These are phyloP conservation scores for Thymelicus lineola DNA, from an alignment of 2,888 invertebrate species.

Conservation along the genomic window DNA sequence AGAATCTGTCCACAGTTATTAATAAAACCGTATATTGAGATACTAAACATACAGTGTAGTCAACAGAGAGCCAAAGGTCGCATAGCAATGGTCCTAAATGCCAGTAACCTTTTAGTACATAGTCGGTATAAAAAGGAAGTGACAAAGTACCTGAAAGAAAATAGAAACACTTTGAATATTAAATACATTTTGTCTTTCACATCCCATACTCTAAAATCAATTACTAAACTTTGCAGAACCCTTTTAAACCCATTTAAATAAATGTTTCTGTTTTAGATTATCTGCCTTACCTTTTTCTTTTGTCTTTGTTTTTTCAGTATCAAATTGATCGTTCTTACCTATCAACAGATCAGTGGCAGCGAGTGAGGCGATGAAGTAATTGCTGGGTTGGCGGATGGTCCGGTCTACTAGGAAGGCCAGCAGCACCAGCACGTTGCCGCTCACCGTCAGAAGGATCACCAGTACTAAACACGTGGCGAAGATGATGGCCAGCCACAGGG, in stretches of 20 bases:
- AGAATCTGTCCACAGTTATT: constrained; percentile 99
- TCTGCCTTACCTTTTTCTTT: no score
- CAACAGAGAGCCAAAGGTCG: constrained; percentile 99
- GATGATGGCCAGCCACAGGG: constrained; percentile 94
- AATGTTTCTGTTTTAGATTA: no score
- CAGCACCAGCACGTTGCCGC: constrained; percentile 97
- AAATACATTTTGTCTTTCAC: not conserved
- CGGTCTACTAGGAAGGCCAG: constrained; percentile 97
- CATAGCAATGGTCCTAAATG: constrained; percentile 97
- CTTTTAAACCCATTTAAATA: no score
- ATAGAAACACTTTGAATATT: constrained; percentile 36
- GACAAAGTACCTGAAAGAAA: constrained; percentile 94
- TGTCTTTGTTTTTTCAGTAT: not conserved
- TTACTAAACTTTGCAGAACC: no score
- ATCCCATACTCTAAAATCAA: no score
- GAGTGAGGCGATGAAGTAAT: constrained; percentile 99
- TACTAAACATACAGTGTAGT: constrained; percentile 99
- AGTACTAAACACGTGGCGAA: constrained; percentile 94
- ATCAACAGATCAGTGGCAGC: constrained; percentile 99
- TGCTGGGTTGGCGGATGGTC: constrained; percentile 97
- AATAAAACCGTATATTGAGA: constrained; percentile 99
- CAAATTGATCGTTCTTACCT: constrained; percentile 83
- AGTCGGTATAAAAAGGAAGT: constrained; percentile 99
- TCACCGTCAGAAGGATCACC: constrained; percentile 96
- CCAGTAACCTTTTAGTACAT: constrained; percentile 98